Conservation (phyloP, 2,797 vertebrate genomes). For the Takifugu rubripes region DNA sequence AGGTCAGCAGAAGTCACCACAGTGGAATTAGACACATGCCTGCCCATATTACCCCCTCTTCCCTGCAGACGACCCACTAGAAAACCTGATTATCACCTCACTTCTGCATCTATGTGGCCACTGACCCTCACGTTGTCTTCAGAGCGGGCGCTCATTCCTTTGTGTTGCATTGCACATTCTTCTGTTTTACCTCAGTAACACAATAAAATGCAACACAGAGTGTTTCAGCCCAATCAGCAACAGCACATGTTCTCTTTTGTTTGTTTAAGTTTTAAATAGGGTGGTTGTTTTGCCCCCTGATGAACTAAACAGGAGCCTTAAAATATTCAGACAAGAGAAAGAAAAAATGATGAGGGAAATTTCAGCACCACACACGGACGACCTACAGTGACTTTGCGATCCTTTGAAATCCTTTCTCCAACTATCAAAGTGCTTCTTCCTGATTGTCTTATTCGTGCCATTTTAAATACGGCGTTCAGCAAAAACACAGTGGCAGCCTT, state of each 20-base stretch:
- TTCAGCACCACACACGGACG: conserved; percentile 42
- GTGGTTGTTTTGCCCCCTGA: conserved; percentile 29
- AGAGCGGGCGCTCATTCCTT: too few species aligned
- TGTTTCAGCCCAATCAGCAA: too few species aligned
- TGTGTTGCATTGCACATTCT: too few species aligned
- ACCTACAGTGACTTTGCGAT: conserved; percentile 41
- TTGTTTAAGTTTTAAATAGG: too few species aligned
- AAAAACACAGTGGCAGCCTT: conserved; percentile 16
- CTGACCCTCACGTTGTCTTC: background rate
- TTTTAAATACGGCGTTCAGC: conserved; percentile 9
- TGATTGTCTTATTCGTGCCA: conserved; percentile 9
- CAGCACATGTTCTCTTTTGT: too few species aligned
- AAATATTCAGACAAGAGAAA: conserved; percentile 63
- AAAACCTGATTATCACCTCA: conserved; percentile 49
- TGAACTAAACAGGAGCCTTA: conserved; percentile 48
- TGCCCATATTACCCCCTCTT: conserved; percentile 35
- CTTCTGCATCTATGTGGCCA: conserved; percentile 17
- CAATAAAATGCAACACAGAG: too few species aligned
- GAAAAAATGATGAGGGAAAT: conserved; percentile 10
- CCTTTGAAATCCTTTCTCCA: conserved; percentile 38
- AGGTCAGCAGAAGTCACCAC: conserved; percentile 64
- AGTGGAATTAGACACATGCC: conserved; percentile 40
- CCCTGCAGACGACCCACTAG: conserved; percentile 55
- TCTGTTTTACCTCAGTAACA: too few species aligned
- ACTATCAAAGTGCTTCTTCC: conserved; percentile 36